Conservation (phyloP, 2,888 invertebrate species). For the Cheilosia pagana region DNA sequence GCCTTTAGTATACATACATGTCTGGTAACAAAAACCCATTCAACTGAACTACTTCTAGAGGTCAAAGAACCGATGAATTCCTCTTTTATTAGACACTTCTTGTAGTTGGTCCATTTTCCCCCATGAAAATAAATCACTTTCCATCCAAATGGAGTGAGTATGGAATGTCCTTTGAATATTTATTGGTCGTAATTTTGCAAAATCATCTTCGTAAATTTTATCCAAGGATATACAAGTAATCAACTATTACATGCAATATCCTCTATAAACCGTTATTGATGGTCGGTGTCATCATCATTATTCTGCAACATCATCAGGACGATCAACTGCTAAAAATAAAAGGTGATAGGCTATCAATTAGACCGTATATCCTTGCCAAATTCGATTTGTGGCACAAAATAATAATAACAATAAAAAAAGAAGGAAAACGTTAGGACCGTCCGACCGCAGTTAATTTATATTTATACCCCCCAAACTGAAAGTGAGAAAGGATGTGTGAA, state of each 20-base stretch:
- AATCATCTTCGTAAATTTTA: constrained; percentile 6
- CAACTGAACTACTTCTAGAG: not conserved
- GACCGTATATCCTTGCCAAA: not conserved
- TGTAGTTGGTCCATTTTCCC: not conserved
- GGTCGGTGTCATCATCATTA: constrained; percentile 27
- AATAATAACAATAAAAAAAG: not conserved
- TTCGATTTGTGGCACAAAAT: not conserved
- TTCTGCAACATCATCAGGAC: constrained; percentile 8
- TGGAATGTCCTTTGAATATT: not conserved
- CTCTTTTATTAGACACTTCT: not conserved
- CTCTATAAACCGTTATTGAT: constrained; percentile 2
- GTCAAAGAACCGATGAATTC: not conserved
- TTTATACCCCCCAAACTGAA: not conserved
- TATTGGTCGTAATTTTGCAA: constrained; percentile 16
- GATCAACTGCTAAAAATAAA: constrained; percentile 31
- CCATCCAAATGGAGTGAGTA: not conserved
- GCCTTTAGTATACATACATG: too few relatives aligned
- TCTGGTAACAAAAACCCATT: not conserved
- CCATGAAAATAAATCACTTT: not conserved
- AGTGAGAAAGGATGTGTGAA: not conserved
- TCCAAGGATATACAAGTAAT: constrained; percentile 10
- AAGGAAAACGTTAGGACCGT: constrained; percentile 3
- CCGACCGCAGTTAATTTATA: constrained; percentile 22
- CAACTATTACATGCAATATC: constrained; percentile 9
- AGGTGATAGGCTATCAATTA: constrained; percentile 36